Evolutionary conservation across 2,888 invertebrate species (phyloP).

Genomic region (Pyralis farinalis): DNA sequence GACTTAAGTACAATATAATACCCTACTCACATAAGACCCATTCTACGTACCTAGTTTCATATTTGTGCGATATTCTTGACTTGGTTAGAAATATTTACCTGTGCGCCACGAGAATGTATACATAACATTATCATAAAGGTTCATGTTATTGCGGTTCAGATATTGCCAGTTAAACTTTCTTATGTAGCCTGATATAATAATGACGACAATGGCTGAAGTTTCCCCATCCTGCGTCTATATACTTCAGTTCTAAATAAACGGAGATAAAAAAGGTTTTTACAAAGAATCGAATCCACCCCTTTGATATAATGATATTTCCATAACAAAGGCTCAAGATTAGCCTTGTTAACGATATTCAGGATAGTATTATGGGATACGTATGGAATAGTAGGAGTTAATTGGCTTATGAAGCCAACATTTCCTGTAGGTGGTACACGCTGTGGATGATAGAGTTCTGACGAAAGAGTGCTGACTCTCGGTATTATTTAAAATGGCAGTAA

Average conservation of each 20-base stretch:
- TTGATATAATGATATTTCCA: no score
- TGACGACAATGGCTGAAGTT: constrained; percentile 25
- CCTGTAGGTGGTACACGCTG: no score
- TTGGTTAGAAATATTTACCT: constrained; percentile 9
- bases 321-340: no score
- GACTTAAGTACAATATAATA: no score
- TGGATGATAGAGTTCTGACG: no score
- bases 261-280: neutral
- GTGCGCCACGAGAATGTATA: constrained; percentile 31
- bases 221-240: constrained; percentile 2
- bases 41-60: constrained; percentile 27
- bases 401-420: no score
- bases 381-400: no score
- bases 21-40: constrained; percentile 13
- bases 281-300: no score
- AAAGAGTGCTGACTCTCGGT: no score
- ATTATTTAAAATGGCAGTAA: no score
- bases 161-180: constrained; percentile 45
- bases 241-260: constrained; percentile 5
- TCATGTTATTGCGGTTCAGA: constrained; percentile 48
- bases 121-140: constrained; percentile 52
- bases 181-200: constrained; percentile 37
- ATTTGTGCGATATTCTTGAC: constrained; percentile 29
- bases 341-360: no score
- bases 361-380: no score